These are phyloP conservation scores for Acanthurus leucopareius DNA, from an alignment of 2,797 vertebrate species.

Conservation along the genomic window DNA sequence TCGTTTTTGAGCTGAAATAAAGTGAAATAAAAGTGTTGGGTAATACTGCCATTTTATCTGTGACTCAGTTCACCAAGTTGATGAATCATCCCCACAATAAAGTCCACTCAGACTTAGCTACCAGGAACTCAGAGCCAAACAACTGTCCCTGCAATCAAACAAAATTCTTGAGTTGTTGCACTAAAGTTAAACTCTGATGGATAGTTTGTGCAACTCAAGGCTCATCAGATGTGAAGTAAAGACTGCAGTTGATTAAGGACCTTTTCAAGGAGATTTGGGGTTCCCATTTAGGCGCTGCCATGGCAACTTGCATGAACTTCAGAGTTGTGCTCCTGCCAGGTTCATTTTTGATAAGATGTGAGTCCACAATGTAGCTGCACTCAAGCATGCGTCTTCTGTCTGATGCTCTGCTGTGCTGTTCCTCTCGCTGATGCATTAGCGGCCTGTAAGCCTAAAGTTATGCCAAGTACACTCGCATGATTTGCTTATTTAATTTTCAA, in stretches of 20 bases:
- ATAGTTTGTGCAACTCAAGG: background rate
- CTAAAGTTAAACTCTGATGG: background rate
- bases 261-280: background rate
- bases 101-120: too few relatives aligned
- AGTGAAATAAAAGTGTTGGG: background rate
- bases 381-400: background rate
- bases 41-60: background rate
- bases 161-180: background rate
- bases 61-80: background rate
- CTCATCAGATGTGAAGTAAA: background rate
- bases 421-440: constrained; percentile 9
- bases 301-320: background rate
- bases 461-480: background rate
- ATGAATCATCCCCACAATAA: background rate
- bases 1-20: background rate
- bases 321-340: background rate
- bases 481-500: constrained; percentile 36
- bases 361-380: background rate
- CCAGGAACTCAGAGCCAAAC: background rate
- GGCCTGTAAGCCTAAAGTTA: background rate
- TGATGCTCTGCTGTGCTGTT: constrained; percentile 1
- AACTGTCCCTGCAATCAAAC: background rate
- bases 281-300: background rate
- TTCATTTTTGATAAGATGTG: constrained; percentile 3
- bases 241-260: background rate